Evolutionary conservation across 2,888 invertebrate genomes (phyloP).

Genomic region (Cremastinae sp.): DNA sequence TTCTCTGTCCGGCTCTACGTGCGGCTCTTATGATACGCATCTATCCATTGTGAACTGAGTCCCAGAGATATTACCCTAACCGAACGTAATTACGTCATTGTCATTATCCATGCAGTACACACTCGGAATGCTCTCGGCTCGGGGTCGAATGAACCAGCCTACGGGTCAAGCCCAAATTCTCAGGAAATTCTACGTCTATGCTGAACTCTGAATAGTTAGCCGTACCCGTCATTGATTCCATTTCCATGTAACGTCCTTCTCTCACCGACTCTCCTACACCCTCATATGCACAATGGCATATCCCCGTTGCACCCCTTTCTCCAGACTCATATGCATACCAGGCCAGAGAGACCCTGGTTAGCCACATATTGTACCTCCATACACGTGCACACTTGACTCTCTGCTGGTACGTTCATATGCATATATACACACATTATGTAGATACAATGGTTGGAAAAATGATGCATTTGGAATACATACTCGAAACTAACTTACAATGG

Average conservation of each 20-base stretch:
- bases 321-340: constrained; percentile 53
- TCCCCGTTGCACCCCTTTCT: constrained; percentile 18
- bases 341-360: constrained; percentile 36
- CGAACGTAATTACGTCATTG: constrained; percentile 76
- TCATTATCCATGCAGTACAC: constrained; percentile 72
- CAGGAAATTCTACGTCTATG: neutral
- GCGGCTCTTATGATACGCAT: constrained; percentile 41
- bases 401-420: constrained; percentile 3
- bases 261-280: constrained; percentile 8
- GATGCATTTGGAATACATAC: too few relatives aligned
- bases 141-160: constrained; percentile 43
- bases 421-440: constrained; percentile 32
- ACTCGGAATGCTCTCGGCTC: constrained; percentile 52
- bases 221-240: constrained; percentile 49
- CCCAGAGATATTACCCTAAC: constrained; percentile 75
- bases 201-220: constrained; percentile 12
- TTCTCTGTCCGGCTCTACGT: constrained; percentile 4
- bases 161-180: constrained; percentile 43
- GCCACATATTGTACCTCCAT: constrained; percentile 44
- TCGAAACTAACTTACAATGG: too few relatives aligned
- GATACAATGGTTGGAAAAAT: constrained; percentile 25
- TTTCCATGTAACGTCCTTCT: constrained; percentile 36
- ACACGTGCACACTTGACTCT: constrained; percentile 28
- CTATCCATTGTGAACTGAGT: constrained; percentile 69
- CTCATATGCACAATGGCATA: constrained; percentile 4